Base-by-base conservation (phyloP, 2,888 invertebrate genomes). In the Drosophila quinaria region DNA sequence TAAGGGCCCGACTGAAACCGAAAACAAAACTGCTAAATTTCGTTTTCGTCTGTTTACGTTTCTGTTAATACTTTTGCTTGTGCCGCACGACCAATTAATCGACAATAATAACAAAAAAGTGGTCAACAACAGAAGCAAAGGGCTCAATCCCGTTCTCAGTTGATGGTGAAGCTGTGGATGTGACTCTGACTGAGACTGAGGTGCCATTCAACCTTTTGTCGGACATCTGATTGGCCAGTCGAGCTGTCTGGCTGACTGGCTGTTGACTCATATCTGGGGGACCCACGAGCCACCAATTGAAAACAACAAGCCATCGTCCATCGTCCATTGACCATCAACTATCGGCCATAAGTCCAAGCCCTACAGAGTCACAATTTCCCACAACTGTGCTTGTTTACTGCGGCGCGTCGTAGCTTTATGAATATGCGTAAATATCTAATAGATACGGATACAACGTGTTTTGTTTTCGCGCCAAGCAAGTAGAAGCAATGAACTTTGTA, bases 11-110 rank as follows among this genome's bases (percentile, higher is more conserved):
- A 37, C 82, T 54, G 63, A 82, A 78, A 78, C 51, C 50, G 68
- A 85, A 82, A 87, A 87, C 66, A 80, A 73, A 79, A 82, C 83
- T 74, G 86, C 80, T 80, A 86, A 80, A 70, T 88, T 82, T 66
- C 74, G 47, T 59, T 73, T 82, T 81, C 61, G 50, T 77, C 62
- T 9, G 39, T 11, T 52, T 70, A n/a, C 15, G 31, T 19, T 42
- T 50, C 41, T 49, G 42, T n/a, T 41, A 52, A 31, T 51, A 29
- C 35, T 44, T 33, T 8, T 35, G 58, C 19, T 44, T 42, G 19
- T 46, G 62, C 35, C 50, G 17, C 29, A 55, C 41, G 65, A 47
- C 60, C 55, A 64, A 67, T 72, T 73, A 64, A 68, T 68, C 54
- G 67, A 60, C 62, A 61, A 61, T 49, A 65, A 56, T 56, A 70